These are phyloP conservation scores for Pardalotus punctatus DNA, from an alignment of 2,113 vertebrate genomes.

Conservation along the genomic window DNA sequence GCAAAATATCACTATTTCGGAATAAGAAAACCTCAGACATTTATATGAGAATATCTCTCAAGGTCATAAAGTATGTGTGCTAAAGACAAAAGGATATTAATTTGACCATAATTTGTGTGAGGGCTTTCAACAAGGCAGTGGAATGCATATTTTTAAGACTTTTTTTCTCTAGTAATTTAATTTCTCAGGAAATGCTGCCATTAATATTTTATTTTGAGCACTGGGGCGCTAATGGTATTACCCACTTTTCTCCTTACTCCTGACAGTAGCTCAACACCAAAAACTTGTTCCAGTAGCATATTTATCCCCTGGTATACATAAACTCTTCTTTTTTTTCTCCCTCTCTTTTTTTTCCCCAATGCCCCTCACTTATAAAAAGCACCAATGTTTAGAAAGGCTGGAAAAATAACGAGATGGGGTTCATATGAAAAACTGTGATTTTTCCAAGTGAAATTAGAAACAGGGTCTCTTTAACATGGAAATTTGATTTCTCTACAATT, in stretches of 20 bases:
- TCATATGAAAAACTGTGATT: neutral
- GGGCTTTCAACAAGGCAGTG: neutral
- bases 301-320: constrained; percentile 13
- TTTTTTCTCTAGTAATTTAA: constrained; percentile 37
- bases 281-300: neutral
- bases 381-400: constrained; percentile 3
- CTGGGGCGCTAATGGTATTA: constrained; percentile 13
- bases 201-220: constrained; percentile 58
- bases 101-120: constrained; percentile 36
- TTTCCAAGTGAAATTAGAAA: constrained; percentile 54
- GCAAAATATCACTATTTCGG: neutral
- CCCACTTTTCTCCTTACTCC: neutral
- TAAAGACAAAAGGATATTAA: constrained; percentile 20
- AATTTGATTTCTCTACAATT: constrained; percentile 44
- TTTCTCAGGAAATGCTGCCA: constrained; percentile 42
- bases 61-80: constrained; percentile 24
- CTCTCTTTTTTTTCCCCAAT: neutral
- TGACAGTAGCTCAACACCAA: neutral
- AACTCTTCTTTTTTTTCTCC: neutral
- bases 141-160: neutral
- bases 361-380: neutral
- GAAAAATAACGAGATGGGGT: neutral
- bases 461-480: constrained; percentile 34
- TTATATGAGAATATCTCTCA: neutral
- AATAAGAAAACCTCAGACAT: neutral